Evolutionary conservation across 92 coral and sea anemone genomes (phyloP), one percentile per base, ranked within the genome.

Genomic region (Bergia sp.): DNA sequence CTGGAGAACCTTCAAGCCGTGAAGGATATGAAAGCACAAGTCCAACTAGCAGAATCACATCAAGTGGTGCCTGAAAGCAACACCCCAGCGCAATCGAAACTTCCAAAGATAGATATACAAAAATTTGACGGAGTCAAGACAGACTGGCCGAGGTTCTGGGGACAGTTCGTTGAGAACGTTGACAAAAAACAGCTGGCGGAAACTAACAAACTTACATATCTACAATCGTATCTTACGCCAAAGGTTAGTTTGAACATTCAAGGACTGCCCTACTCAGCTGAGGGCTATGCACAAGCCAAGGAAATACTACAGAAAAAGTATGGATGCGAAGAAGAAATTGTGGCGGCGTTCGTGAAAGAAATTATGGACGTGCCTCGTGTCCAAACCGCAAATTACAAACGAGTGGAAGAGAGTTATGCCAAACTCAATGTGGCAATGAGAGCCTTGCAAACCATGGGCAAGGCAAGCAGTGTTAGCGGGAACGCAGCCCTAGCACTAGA

Each of bases 401-500:
- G 80, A 11, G 80, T 41, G 47, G 80, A 76, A 12, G 49, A 76
- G 79, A 76, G 80, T 43, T 76, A 76, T 38, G 44, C 79, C 42
- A 75, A 75, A 39, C 79, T 75, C 45, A 75, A 39, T 42, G 49
- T 75, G 79, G 79, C 79, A 5, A 81, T 85, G 10, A 76, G 73
- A 58, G 76, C 90, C 18, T 71, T 87, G 7, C 73, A 87, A 23
- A 87, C 85, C 7, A 87, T 87, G 90, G 73, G 73, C 20, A 87
- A 87, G 73, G 74, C 81, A 7, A 47, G 58, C 11, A 69, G 81
- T 20, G 79, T 77, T 38, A 77, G 82, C 37, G 85, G 90, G 71
- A 87, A 87, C 47, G 85, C 81, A 50, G 76, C 90, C 2, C 69
- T 77, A 75, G 81, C 85, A 69, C 85, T 87, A 13, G 90, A 58